Percentiles rank a stretch among this genome's conserved stretches.
These are phyloP conservation scores for Brassicogethes aeneus DNA, from an alignment of 2,888 invertebrate species.

Conservation along the genomic window DNA sequence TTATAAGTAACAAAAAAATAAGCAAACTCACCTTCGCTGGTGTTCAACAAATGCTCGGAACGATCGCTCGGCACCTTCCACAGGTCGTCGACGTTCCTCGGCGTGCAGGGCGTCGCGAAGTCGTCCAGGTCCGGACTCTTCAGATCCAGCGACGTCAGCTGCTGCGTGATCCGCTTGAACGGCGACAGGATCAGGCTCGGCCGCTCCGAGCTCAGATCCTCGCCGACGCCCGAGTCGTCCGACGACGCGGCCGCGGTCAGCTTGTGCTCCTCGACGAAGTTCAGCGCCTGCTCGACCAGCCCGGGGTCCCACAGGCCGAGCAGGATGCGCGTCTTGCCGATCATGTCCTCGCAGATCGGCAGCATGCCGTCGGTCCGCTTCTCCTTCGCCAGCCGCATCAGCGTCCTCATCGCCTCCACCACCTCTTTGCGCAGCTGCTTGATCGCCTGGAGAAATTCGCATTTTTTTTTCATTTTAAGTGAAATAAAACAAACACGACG, in stretches of 20 bases:
- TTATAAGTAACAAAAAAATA: no score
- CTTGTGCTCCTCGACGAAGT: constrained; percentile 72
- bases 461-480: constrained; percentile 6
- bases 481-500: neutral
- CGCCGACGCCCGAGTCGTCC: constrained; percentile 36
- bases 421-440: constrained; percentile 68
- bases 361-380: constrained; percentile 66
- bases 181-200: constrained; percentile 49
- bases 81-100: constrained; percentile 51
- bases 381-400: constrained; percentile 64
- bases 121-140: constrained; percentile 66
- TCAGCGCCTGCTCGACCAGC: constrained; percentile 76
- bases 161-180: constrained; percentile 69
- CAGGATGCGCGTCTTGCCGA: constrained; percentile 67
- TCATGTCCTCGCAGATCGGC: constrained; percentile 68
- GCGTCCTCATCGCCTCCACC: constrained; percentile 65
- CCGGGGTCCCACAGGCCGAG: constrained; percentile 79
- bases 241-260: constrained; percentile 40
- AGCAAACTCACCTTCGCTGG: constrained; percentile 32
- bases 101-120: constrained; percentile 59
- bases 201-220: constrained; percentile 32
- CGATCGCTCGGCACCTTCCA: constrained; percentile 43
- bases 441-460: constrained; percentile 51
- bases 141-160: constrained; percentile 60
- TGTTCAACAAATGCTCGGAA: constrained; percentile 31